These are phyloP conservation scores for Pandion haliaetus DNA, from an alignment of 2,113 vertebrate genomes.

Conservation along the genomic window DNA sequence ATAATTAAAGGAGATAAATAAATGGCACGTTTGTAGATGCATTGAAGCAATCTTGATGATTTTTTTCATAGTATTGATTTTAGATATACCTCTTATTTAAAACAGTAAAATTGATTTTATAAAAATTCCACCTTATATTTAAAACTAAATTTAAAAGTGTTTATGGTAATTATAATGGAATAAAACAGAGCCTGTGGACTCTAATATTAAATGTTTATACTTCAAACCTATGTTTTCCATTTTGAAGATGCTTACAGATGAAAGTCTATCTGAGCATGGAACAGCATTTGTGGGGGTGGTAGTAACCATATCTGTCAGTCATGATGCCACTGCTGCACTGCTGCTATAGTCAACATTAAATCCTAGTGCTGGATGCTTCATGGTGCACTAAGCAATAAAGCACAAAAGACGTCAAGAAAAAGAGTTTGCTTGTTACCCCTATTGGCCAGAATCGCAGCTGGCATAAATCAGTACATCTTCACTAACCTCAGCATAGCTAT, in stretches of 20 bases:
- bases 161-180: background rate
- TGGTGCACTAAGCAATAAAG: background rate
- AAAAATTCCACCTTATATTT: background rate
- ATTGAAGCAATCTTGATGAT: background rate
- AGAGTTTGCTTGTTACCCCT: background rate
- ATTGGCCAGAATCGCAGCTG: background rate
- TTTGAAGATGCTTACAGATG: background rate
- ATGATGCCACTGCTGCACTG: background rate
- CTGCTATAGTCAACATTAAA: slow-evolving; percentile 30
- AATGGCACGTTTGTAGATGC: background rate
- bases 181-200: background rate
- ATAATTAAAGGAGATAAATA: background rate
- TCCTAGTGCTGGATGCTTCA: background rate
- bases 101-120: background rate
- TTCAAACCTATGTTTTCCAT: background rate
- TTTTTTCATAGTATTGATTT: background rate
- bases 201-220: background rate
- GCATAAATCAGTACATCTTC: background rate
- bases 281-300: background rate
- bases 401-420: background rate
- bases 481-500: background rate
- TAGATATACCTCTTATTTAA: background rate
- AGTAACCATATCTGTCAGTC: slow-evolving; percentile 25
- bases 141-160: background rate
- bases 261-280: background rate